Conservation (phyloP, 2,113 vertebrate species). For the Hiodon tergisus region DNA sequence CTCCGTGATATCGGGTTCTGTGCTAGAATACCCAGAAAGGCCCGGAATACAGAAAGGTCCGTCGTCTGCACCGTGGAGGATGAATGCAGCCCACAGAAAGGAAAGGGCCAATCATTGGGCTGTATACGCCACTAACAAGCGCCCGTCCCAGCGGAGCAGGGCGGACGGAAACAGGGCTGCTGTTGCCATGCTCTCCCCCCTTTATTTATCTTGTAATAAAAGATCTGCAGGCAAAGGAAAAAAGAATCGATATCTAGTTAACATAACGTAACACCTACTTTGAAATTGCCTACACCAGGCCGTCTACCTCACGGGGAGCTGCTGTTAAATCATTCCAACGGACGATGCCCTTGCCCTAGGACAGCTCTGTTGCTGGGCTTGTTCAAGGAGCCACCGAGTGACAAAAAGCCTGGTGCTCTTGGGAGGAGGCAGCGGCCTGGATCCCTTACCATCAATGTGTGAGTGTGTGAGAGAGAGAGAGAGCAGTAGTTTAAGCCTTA, state of each 20-base stretch:
- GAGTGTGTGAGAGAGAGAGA: neutral
- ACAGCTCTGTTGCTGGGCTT: neutral
- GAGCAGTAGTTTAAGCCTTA: neutral
- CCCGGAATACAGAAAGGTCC: neutral
- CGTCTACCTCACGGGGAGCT: neutral
- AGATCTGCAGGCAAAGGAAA: constrained; percentile 2
- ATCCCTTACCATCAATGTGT: neutral
- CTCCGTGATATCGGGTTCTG: neutral
- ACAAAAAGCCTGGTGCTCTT: neutral
- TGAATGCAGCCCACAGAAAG: neutral
- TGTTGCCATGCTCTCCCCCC: neutral
- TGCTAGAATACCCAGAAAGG: neutral
- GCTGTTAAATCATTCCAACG: constrained; percentile 5
- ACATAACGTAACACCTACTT: constrained; percentile 9
- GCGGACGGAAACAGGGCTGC: neutral
- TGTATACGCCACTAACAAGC: neutral
- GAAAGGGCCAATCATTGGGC: neutral
- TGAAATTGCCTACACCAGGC: neutral
- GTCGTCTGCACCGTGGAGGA: neutral
- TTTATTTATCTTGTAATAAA: constrained; percentile 25
- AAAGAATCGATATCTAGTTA: constrained; percentile 23
- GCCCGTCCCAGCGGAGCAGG: neutral
- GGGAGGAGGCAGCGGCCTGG: neutral
- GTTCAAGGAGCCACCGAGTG: neutral
- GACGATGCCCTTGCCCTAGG: constrained; percentile 16